Base-by-base conservation (phyloP, 2,888 invertebrate genomes). In the Pachymerium ferrugineum region DNA sequence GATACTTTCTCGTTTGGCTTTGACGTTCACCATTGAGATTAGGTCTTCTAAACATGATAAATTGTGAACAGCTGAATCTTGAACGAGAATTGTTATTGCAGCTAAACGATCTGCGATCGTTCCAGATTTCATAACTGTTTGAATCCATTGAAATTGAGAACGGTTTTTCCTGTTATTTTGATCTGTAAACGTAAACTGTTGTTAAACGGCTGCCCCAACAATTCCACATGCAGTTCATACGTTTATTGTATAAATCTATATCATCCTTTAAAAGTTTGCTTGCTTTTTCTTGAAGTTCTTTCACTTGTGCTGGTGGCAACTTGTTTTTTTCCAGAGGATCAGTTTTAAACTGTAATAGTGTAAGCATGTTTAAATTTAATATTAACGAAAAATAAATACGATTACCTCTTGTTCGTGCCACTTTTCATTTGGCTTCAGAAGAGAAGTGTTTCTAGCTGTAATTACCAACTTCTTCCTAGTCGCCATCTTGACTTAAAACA, bases 51-150 rank as follows among this genome's bases (percentile, higher is more conserved):
- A 81, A 31, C 89, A 88, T 12, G 86, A 82, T 70, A 94, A 82
- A 81, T 90, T 91, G 81, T 90, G 90, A n/a, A 93, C 84, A 0
- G 94, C 92, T 78, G 89, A 90, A 79, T 93, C 90, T 86, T 94
- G 90, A 76, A 94, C 88, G 28, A 90, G 84, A 28, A 96, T 85
- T 5, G 90, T 90, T 75, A 89, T 88, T 0, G 94, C 94, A 1
- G 95, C 94, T 74, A 94, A 87, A 84, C 90, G 91, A 83, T 96
- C 96, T 0, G 89, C 87, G 0, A 89, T 86, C 0, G 94, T 94
- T 77, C 96, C 96, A 78, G 89, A 90, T 12, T 88, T 85, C 78
- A 93, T 84, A 10, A 94, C 88, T 1, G 90, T 90, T 78, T 88
- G 87, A 76, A 93, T 88, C 93, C 93, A 94, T 74, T 87, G 86